These are phyloP conservation scores for Drosophila flavopinicola DNA, from an alignment of 2,888 invertebrate species.

Conservation along the genomic window DNA sequence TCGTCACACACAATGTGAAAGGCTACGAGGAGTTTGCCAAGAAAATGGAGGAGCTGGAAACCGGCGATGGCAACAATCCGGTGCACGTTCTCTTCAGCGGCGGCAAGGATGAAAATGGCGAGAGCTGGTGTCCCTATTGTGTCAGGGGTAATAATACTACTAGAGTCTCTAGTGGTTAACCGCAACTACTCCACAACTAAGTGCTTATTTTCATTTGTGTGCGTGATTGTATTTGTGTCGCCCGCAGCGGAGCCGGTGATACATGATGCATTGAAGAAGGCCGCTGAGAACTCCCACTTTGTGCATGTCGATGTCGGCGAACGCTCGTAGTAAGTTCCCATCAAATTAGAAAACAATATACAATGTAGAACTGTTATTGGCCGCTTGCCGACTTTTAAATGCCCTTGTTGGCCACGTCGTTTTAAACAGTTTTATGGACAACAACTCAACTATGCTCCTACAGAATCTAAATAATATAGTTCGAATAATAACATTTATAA, in stretches of 20 bases:
- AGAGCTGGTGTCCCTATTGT: constrained; percentile 96
- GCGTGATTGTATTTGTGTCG: neutral
- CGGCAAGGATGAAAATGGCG: constrained; percentile 86
- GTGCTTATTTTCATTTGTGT: neutral
- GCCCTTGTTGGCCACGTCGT: too few relatives aligned
- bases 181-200: constrained; percentile 12
- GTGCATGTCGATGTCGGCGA: constrained; percentile 92
- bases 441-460: too few relatives aligned
- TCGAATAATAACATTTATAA: too few relatives aligned
- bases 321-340: constrained; percentile 88
- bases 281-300: constrained; percentile 88
- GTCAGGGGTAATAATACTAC: constrained; percentile 88
- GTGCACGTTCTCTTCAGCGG: constrained; percentile 84
- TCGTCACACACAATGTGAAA: constrained; percentile 83
- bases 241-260: constrained; percentile 91
- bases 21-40: constrained; percentile 84
- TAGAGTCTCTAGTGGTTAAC: constrained; percentile 55
- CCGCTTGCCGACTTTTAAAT: too few relatives aligned
- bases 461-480: too few relatives aligned
- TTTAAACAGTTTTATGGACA: too few relatives aligned
- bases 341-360: constrained; percentile 19
- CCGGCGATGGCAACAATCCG: constrained; percentile 64
- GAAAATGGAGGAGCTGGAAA: constrained; percentile 82
- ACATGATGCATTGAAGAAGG: constrained; percentile 87
- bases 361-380: neutral